Base-by-base conservation (phyloP, 2,113 vertebrate genomes). In the Sorex fumeus region DNA sequence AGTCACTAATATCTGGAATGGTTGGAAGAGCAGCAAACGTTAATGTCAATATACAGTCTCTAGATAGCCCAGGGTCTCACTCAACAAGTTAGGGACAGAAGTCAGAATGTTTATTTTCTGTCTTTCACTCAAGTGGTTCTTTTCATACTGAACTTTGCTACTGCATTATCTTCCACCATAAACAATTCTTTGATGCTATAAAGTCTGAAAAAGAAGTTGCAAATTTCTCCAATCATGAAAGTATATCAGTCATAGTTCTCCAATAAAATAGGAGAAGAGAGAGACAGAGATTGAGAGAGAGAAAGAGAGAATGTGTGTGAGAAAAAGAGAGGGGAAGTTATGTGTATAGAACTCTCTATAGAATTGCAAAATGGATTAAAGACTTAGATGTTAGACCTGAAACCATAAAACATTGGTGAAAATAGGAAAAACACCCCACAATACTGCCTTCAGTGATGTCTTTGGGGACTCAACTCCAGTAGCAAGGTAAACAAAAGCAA, bases 101-200 rank as follows among this genome's bases (percentile, higher is more conserved):
- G 4, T 36, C 34, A 84, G 76, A 71, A 74, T 79, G 81, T 72
- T 77, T 84, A 76, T 77, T 72, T 87, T 50, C 16, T 25, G 13
- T 60, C 30, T 66, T 28, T 82, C 7, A 53, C 50, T 78, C 53
- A 78, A 67, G 62, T 60, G 66, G 70, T 66, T 36, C 30, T 40
- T 64, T 88, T 60, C 72, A 77, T 50, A 77, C 15, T 81, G 88
- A 84, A 10, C 69, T 87, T 90, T 84, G 34, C 30, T 75, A 32
- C 9, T 43, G 23, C 34, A n/a, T 45, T 32, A 6, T 45, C 25
- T 84, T 84, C 34, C 25, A 15, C 50, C 60, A 13, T 4, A 40
- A 84, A 90, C 23, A 34, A 50, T 50, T 16, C 8, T 84, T 71
- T 93, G 87, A 79, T 90, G 28, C 30, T 79, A 45, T 67, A 13